Evolutionary conservation across 2,888 invertebrate genomes (phyloP), one percentile per base, ranked within the genome.

Genomic region (Lycocerus yunnanus): DNA sequence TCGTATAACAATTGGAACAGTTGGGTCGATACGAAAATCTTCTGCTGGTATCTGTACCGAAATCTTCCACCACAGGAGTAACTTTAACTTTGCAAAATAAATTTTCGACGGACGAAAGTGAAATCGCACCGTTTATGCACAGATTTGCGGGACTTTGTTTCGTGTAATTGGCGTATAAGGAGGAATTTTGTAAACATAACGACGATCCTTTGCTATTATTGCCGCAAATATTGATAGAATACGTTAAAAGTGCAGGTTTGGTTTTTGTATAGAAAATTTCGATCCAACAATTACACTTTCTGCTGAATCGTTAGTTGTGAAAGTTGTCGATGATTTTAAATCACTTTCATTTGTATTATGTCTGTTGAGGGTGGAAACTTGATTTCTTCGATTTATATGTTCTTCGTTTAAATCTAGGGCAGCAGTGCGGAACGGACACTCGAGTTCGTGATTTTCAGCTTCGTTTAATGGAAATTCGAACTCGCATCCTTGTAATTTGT

Each of bases 391-490:
- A 60, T 69, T 70, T 66, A 58, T 43, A 15, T 71, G 67, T 24
- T 72, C 72, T 68, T 18, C 70, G 77, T 75, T 67, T 24, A 70
- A 61, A 14, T 74, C 73, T 66, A 77, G 66, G 10, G 78, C 78
- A 66, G 77, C 77, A 71, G 79, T 79, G 18, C 82, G 77, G 66
- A 82, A 80, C 9, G 73, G 73, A 74, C 84, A 84, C 15, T 75
- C 78, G 3, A 75, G 65, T 75, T 84, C 83, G 71, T 84, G 84
- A 20, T 79, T 79, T 60, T 77, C 78, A 15, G 80, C 82, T 60
- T 77, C 77, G 72, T 82, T 80, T 78, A 79, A 83, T 15, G 69
- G 70, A 73, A 79, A 83, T 10, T 76, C 80, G 72, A 78, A 77
- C 15, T 72, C 68, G 68, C 84, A 84, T 9, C 83, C 84, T 71